phyloP scores from a whole-genome alignment of 2,113 vertebrate genomes.

The Sinocyclocheilus maitianheensis region DNA sequence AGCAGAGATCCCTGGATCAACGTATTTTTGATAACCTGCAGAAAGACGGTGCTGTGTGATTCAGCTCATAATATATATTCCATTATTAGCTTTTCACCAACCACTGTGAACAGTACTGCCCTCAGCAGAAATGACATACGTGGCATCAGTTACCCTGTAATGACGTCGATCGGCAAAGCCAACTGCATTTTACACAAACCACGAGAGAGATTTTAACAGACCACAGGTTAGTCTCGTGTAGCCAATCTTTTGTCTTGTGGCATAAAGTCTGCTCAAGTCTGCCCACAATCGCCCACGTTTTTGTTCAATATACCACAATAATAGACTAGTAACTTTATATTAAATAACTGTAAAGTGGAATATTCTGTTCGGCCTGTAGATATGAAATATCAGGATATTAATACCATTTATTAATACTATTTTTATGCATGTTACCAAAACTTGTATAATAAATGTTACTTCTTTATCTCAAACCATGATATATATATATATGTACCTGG shows the following conservation, averaged over 20 bases:
- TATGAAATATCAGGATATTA: neutral
- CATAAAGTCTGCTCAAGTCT: neutral
- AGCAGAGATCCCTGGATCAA: slow-evolving; percentile 80
- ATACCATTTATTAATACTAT: neutral
- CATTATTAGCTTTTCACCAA: neutral
- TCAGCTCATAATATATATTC: neutral
- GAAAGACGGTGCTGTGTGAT: neutral
- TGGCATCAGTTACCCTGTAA: slow-evolving; percentile 60
- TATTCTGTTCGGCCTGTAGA: neutral
- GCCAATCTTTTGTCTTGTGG: slow-evolving; percentile 32
- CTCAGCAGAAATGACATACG: slow-evolving; percentile 48
- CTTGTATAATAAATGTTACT: too few relatives aligned
- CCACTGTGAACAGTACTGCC: too few relatives aligned
- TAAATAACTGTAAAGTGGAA: neutral
- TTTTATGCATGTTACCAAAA: neutral
- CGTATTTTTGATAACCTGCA: slow-evolving; percentile 82
- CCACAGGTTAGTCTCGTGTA: slow-evolving; percentile 35
- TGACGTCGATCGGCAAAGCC: slow-evolving; percentile 49
- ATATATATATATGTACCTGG: slow-evolving; percentile 69
- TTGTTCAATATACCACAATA: neutral
- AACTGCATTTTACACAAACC: slow-evolving; percentile 57
- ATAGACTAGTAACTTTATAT: neutral
- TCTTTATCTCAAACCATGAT: too few relatives aligned
- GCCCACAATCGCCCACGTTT: neutral
- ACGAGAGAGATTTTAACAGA: slow-evolving; percentile 63